Evolutionary conservation across 2,797 vertebrate species (phyloP), one percentile per base, ranked within the genome.

Genomic region (Thripadectes ignobilis): DNA sequence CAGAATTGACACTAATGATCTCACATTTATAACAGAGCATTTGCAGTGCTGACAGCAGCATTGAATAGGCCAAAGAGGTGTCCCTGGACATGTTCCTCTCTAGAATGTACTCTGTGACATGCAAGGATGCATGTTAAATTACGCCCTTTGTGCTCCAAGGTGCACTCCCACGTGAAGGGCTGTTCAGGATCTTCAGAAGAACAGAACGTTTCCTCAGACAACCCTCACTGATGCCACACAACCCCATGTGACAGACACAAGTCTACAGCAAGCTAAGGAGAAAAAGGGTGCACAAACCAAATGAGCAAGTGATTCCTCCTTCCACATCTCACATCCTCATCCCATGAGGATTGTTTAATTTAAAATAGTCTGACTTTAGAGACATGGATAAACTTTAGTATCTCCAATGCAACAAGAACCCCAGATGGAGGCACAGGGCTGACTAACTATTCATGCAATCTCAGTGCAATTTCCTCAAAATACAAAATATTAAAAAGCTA

Each of bases 91-190:
- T 7, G 8, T 8, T 49, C 76, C 54, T 11, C 57, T 52, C 54
- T 30, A 0, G 2, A 26, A 52, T 4, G 11, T 65, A 22, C n/a
- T 58, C 24, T 49, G 11, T 30, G 27, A 45, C 36, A 45, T 8
- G 8, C 16, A 38, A 54, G 24, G 20, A 54, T 1, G 3, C 0
- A 2, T 29, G 20, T 41, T 6, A 32, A 62, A 6, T 1, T 0
- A 34, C 7, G 10, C n/a, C 27, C 61, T 63, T 27, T 22, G 21
- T 23, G 39, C 38, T 39, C 36, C 57, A 38, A 17, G 24, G 34
- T 38, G 24, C 57, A 36, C 34, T 36, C 23, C 14, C 26, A 38
- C 24, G 2, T 8, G 34, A 17, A 72, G 45, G 39, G 19, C 32
- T 21, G 6, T 24, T 79, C 30, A 75, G 49, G 27, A 61, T 27